Evolutionary conservation across 2,113 vertebrate genomes (phyloP), one percentile per base, ranked within the genome.

Genomic region (Onychorhynchus coronatus): DNA sequence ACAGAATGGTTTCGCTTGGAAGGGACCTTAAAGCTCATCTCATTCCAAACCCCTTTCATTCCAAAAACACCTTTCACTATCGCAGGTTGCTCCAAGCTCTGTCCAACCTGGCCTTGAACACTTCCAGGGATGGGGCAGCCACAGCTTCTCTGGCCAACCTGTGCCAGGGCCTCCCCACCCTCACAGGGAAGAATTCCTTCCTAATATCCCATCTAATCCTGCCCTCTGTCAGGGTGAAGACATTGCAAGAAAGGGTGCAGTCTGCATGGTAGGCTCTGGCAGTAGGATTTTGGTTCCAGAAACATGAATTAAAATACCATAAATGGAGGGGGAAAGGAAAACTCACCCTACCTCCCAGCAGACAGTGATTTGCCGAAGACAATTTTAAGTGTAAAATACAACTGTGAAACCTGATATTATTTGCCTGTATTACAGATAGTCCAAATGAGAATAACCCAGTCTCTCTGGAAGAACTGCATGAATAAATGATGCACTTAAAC

Each of bases 21-120:
- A 77, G 6, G 22, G 31, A 49, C 49, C 4, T 19, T 27, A 56
- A 76, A 71, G 14, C 4, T 63, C 79, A 56, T 37, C 31, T 44
- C 1, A 1, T 56, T 63, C 49, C 55, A 62, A 62, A 30, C 0
- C 9, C 8, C 47, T 12, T 6, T 24, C 22, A 49, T 49, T 24
- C 12, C 47, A 76, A 41, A 30, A 35, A 41, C 63, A 56, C 6
- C 0, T 76, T 13, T 12, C 63, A 56, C 41, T 33, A 4, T 0
- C 0, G 12, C 63, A 63, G 28, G 18, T 0, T 70, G 55, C 37
- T 24, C 24, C 47, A 70, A 83, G 63, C 12, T 25, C 41, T 0
- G 0, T 63, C 35, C 79, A 70, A 1, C 14, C 25, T 35, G 30
- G 5, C 30, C 18, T 24, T 31, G 41, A 1, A 33, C 72, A 70